A percentile compares a stretch with the other conserved stretches of the same genome.
Evolutionary conservation across 2,797 vertebrate species (phyloP).

Genomic region (Gymnodraco acuticeps): DNA sequence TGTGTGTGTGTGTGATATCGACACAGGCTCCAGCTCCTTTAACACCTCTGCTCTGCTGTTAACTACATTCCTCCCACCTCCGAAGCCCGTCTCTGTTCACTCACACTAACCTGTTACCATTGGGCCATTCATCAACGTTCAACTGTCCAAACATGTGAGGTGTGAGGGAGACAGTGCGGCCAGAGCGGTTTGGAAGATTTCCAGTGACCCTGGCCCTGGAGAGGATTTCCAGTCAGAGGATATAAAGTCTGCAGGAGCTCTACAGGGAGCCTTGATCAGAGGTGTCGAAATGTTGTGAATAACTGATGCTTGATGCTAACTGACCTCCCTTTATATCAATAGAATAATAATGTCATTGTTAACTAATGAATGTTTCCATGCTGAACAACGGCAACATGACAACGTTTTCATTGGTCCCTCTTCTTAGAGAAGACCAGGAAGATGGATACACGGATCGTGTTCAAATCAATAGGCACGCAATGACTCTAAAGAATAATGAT

Average conservation of each 20-base stretch:
- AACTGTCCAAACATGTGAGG: conserved; percentile 81
- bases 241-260: conserved; percentile 3
- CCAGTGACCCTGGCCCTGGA: conserved; percentile 51
- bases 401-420: no score
- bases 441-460: no score
- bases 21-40: conserved; percentile 47
- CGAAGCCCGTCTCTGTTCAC: conserved; percentile 77
- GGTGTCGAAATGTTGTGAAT: not conserved
- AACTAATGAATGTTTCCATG: no score
- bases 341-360: no score
- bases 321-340: no score
- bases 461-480: no score
- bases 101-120: conserved; percentile 78
- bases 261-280: not conserved
- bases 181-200: conserved; percentile 50
- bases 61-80: conserved; percentile 83
- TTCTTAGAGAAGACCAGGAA: no score
- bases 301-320: not conserved
- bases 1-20: conserved; percentile 51
- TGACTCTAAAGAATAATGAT: no score
- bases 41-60: conserved; percentile 73
- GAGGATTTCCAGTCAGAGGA: conserved; percentile 45
- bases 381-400: no score
- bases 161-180: conserved; percentile 74
- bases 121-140: conserved; percentile 77